These are phyloP conservation scores for Triplophysa siluroides DNA, from an alignment of 2,113 vertebrate species.

Conservation along the genomic window DNA sequence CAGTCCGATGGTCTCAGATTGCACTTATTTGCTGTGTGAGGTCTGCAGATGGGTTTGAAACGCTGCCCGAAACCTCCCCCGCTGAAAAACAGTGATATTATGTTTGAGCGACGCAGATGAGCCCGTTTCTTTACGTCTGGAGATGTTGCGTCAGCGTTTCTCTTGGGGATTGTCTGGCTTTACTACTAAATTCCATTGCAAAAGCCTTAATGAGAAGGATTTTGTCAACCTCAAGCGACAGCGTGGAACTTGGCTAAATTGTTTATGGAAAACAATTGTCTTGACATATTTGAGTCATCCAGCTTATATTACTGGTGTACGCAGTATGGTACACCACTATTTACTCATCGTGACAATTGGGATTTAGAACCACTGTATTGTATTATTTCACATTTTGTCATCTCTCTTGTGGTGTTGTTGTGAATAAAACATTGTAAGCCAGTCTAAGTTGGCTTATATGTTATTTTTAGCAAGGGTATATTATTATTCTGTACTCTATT, in stretches of 20 bases:
- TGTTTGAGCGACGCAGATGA: neutral
- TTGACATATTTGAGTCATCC: neutral
- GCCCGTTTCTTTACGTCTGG: constrained; percentile 17
- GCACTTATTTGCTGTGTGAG: constrained; percentile 51
- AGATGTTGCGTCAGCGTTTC: constrained; percentile 34
- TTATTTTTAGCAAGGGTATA: too few relatives aligned
- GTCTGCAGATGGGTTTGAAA: constrained; percentile 46
- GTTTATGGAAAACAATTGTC: constrained; percentile 16
- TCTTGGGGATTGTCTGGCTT: constrained; percentile 30
- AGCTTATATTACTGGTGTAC: neutral
- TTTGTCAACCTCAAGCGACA: constrained; percentile 1
- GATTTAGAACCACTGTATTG: too few relatives aligned
- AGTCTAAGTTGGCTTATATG: too few relatives aligned
- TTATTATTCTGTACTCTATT: too few relatives aligned
- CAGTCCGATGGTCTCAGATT: constrained; percentile 41
- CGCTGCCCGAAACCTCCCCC: constrained; percentile 33
- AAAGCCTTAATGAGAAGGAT: constrained; percentile 26
- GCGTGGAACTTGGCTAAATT: neutral
- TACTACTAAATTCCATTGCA: constrained; percentile 14
- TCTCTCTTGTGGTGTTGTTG: too few relatives aligned
- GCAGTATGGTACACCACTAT: neutral
- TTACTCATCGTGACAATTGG: neutral
- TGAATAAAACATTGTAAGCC: too few relatives aligned
- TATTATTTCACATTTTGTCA: too few relatives aligned
- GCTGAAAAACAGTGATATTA: constrained; percentile 11